Evolutionary conservation across 2,888 invertebrate species (phyloP), one percentile per base, ranked within the genome.

Genomic region (Orgyia antiqua): DNA sequence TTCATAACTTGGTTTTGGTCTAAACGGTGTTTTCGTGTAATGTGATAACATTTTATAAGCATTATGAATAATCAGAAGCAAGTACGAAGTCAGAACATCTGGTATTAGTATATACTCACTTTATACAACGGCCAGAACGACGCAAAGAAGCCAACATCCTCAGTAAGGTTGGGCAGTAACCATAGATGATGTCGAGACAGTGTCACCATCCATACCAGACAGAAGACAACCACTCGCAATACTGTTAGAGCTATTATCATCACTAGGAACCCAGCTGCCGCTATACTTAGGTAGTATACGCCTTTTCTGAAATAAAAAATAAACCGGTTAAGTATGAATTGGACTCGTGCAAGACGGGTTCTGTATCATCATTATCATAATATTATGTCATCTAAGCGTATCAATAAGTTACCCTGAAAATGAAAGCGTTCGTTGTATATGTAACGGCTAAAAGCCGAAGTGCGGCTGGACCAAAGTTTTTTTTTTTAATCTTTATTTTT

Each of bases 81-180:
- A n/a, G n/a, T n/a, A n/a, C n/a, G n/a, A n/a, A n/a, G n/a, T n/a
- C n/a, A n/a, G n/a, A n/a, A n/a, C n/a, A n/a, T n/a, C n/a, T n/a
- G n/a, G n/a, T n/a, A n/a, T 20, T 2, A 1, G 9, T 4, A 2
- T 4, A 20, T 18, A 50, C 61, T 63, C 66, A 94, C 95, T 82
- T 94, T 93, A 77, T 98, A 98, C 0, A 98, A 87, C 2, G 99
- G 99, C 94, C 97, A 96, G 87, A 99, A 99, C 0, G 98, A 99
- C 4, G 98, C 98, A 50, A 99, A 93, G 88, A 99, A 97, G 30
- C 99, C 98, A 13, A 99, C 99, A 68, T 99, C 99, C 77, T 99
- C 99, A 0, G 98, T 98, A 24, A 99, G 88, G 84, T 99, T 99
- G n/a, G 99, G 99, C 58, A 99, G 89, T 45, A 99, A 89, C 99